A percentile compares a stretch with the other conserved stretches of the same genome.
Evolutionary conservation across 2,797 vertebrate species (phyloP).

Genomic region (Epinephelus malabaricus): DNA sequence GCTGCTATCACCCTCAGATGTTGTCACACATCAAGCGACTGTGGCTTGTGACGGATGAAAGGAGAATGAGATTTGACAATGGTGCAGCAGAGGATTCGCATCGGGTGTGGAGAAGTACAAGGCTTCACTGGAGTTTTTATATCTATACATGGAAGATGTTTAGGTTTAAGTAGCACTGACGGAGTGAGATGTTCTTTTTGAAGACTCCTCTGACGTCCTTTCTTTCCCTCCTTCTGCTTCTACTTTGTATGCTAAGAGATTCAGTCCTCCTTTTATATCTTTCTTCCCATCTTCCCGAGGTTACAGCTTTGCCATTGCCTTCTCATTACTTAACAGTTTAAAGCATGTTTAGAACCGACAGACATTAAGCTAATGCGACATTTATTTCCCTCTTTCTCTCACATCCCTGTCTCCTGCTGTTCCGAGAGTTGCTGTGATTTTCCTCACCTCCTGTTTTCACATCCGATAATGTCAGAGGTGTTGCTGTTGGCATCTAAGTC

Average conservation of each 20-base stretch:
- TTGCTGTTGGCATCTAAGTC: conserved; percentile 45
- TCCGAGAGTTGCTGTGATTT: conserved; percentile 33
- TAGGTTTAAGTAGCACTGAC: conserved; percentile 12
- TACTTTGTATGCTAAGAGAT: background rate
- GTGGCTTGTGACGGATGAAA: conserved; percentile 30
- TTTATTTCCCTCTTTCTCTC: conserved; percentile 12
- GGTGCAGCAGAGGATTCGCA: background rate
- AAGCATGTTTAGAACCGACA: conserved; percentile 22
- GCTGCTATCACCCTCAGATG: conserved; percentile 39
- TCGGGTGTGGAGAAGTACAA: background rate
- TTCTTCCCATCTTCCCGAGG: conserved; percentile 9
- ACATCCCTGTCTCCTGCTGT: conserved; percentile 20
- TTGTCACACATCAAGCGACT: conserved; percentile 45
- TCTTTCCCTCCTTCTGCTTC: background rate
- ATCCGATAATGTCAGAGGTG: conserved; percentile 56
- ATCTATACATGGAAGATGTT: background rate
- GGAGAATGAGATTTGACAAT: conserved; percentile 29
- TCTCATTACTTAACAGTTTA: conserved; percentile 23
- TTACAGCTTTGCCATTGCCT: conserved; percentile 22
- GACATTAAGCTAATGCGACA: conserved; percentile 49
- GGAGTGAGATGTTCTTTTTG: conserved; percentile 23
- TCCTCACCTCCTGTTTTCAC: conserved; percentile 46
- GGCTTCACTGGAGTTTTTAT: background rate
- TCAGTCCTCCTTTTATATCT: background rate
- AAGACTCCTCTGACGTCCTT: conserved; percentile 1